Base-by-base conservation (phyloP, 37 sponge, comb jelly and placozoan species). In the Eunapius fragilis region DNA sequence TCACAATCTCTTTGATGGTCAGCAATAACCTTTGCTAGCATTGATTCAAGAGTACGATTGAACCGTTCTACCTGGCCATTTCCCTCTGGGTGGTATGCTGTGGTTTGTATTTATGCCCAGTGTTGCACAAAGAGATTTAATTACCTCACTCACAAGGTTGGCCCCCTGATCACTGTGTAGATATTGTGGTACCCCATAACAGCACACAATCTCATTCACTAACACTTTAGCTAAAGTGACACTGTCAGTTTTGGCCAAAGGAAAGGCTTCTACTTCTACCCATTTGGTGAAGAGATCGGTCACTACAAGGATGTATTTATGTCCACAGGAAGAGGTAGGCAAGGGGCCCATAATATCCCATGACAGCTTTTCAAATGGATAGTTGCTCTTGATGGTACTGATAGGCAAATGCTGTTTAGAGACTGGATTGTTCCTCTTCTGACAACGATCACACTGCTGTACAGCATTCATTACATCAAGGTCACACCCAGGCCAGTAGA, bases 261-360 rank as follows among this genome's bases (percentile, higher is more conserved):
- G 78, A 30, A 85, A 85, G n/a, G 79, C 86, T 78, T 85, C 86
- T 26, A 69, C 86, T 78, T 85, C 86, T 26, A 69, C 71, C 86
- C 72, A 85, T 28, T 85, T 77, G 71, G 79, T 77, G 37, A 85
- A 78, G 4, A 78, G 28, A 37, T 85, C 78, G 24, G 80, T 72
- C 32, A 86, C 72, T 26, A 87, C 87, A 7, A 81, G 27, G 27
- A 80, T 72, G 31, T 87, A 87, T 12, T 67, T 38, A 13, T 80
- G 33, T 50, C 87, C 87, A 14, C 25, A 19, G 23, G 35, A 35
- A 0, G 82, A 75, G 34, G 3, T 31, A 0, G 87, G 82, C 11
- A 87, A 27, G 24, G 83, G 83, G 72, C 84, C 84, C 74, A 83
- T 72, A 6, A 83, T 73, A 45, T 83, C 84, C 84, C 72, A 81